Conservation (phyloP, 2,797 vertebrate genomes). For the Peromyscus melanophrys region DNA sequence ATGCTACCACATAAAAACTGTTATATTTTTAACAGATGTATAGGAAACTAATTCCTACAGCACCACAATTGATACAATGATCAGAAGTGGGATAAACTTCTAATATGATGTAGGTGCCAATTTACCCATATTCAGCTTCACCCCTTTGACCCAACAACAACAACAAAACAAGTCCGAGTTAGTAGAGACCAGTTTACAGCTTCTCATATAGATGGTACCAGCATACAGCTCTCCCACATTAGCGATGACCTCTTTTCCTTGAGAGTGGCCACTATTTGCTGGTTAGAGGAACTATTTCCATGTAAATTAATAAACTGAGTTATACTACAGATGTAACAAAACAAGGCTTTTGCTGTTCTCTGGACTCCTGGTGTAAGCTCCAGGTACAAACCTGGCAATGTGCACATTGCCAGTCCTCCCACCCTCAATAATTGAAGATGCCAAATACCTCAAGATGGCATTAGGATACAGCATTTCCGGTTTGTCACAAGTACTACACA, state of each 20-base stretch:
- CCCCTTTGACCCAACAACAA: neutral
- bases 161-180: neutral
- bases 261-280: neutral
- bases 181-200: neutral
- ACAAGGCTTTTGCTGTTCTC: neutral
- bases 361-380: neutral
- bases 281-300: conserved; percentile 34
- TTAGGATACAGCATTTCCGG: neutral
- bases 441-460: neutral
- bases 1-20: neutral
- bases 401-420: neutral
- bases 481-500: neutral
- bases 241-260: neutral
- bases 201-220: neutral
- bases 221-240: neutral
- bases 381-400: rapidly evolving
- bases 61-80: neutral
- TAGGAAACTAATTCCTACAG: neutral
- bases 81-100: conserved; percentile 3
- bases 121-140: neutral
- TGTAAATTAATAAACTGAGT: neutral
- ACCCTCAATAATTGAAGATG: neutral
- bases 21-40: conserved; percentile 28
- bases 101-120: neutral
- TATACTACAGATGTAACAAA: neutral